phyloP scores from a whole-genome alignment of 2,113 vertebrate species.

The Anhinga anhinga region DNA sequence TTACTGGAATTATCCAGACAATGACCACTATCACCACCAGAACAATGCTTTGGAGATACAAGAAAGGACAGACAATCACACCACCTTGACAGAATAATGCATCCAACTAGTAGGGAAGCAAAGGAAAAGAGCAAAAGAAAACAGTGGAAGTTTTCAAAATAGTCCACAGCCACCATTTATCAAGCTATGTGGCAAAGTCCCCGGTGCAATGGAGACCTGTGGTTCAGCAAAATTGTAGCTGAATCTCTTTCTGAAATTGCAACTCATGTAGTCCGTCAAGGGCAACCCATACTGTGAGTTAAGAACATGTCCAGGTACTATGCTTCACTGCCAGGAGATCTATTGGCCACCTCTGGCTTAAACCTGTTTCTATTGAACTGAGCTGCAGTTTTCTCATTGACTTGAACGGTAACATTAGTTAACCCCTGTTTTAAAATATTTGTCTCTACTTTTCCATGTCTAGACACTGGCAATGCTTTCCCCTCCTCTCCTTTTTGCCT shows the following conservation, averaged over 20 bases:
- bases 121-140: background rate
- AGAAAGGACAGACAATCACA: background rate
- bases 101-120: accelerated
- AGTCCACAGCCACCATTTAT: background rate
- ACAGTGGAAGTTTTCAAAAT: background rate
- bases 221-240: background rate
- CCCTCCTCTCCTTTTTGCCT: background rate
- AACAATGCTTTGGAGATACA: background rate
- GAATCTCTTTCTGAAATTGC: background rate
- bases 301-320: background rate
- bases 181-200: background rate
- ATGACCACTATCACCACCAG: background rate
- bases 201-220: background rate
- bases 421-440: background rate
- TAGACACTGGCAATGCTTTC: background rate
- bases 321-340: background rate
- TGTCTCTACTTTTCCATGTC: background rate
- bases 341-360: background rate
- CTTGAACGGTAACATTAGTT: background rate
- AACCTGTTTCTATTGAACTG: background rate
- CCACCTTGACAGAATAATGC: background rate
- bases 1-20: background rate
- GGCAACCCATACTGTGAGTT: background rate
- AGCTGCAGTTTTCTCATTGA: background rate
- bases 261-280: background rate